Evolutionary conservation across 2,888 invertebrate species (phyloP).

Genomic region (Cosmia trapezina): DNA sequence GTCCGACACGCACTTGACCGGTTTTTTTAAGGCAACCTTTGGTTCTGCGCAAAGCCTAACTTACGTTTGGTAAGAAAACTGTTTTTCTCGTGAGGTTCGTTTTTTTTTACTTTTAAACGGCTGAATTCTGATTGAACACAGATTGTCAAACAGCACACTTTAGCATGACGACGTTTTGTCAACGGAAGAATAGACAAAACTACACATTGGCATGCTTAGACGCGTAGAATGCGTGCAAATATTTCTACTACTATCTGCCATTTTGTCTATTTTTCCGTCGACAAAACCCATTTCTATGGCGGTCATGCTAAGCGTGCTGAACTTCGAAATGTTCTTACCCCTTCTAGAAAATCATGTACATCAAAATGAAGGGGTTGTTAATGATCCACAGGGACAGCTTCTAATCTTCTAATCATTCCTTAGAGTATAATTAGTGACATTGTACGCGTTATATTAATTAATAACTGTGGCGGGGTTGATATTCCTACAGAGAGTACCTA

Average conservation of each 20-base stretch:
- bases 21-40: not conserved
- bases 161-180: too few relatives aligned
- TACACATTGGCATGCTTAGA: too few relatives aligned
- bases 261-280: too few relatives aligned
- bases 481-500: constrained; percentile 40
- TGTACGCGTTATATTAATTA: constrained; percentile 72
- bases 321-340: not conserved
- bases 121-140: too few relatives aligned
- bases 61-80: not conserved
- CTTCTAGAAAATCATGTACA: constrained; percentile 48
- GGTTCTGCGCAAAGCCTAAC: not conserved
- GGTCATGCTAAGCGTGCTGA: too few relatives aligned
- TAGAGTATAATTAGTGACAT: constrained; percentile 71
- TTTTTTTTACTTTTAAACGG: too few relatives aligned
- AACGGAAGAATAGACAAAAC: too few relatives aligned
- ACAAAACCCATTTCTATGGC: too few relatives aligned
- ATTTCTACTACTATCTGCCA: too few relatives aligned
- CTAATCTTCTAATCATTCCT: constrained; percentile 76
- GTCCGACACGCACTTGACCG: too few relatives aligned
- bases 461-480: constrained; percentile 61
- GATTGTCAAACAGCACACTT: too few relatives aligned
- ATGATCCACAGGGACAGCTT: constrained; percentile 69
- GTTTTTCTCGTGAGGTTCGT: not conserved
- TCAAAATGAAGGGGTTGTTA: constrained; percentile 50
- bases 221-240: too few relatives aligned